These are phyloP conservation scores for Dicentrarchus labrax DNA, from an alignment of 2,113 vertebrate species.

Conservation along the genomic window DNA sequence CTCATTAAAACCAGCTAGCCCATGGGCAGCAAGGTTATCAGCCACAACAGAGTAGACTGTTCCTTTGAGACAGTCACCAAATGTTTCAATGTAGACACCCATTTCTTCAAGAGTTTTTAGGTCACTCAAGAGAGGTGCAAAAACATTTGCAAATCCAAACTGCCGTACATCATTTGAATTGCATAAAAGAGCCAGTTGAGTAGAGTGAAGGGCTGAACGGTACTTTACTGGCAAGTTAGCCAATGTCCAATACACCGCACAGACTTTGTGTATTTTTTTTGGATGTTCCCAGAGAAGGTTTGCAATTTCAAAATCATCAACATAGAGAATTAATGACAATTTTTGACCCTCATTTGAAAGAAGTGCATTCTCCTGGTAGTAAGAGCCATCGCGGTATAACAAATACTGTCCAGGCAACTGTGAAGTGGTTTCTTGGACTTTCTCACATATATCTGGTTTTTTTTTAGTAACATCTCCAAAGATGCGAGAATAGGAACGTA, in stretches of 20 bases:
- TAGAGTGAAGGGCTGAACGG: constrained; percentile 7
- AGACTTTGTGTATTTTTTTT: constrained; percentile 13
- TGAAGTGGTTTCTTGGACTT: not conserved
- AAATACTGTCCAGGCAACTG: not conserved
- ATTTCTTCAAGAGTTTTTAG: not conserved
- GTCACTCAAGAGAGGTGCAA: constrained; percentile 15
- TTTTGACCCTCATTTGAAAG: constrained; percentile 10
- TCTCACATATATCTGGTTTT: not conserved
- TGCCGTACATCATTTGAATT: constrained; percentile 44
- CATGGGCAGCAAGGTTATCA: constrained; percentile 2
- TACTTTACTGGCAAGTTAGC: constrained; percentile 5
- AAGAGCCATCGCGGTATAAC: not conserved
- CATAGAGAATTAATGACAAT: constrained; percentile 30
- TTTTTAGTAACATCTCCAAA: constrained; percentile 1
- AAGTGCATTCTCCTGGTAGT: constrained; percentile 20
- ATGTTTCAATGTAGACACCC: not conserved
- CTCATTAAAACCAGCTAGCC: not conserved
- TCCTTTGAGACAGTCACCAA: not conserved
- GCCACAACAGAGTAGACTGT: not conserved
- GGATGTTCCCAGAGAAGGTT: not conserved
- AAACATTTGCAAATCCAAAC: constrained; percentile 11
- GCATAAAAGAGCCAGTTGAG: constrained; percentile 31
- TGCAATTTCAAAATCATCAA: constrained; percentile 39
- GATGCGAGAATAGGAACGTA: constrained; percentile 38
- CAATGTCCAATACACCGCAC: constrained; percentile 32